These are phyloP conservation scores for Cecropterus lyciades DNA, from an alignment of 1,140 invertebrate species.

Conservation along the genomic window DNA sequence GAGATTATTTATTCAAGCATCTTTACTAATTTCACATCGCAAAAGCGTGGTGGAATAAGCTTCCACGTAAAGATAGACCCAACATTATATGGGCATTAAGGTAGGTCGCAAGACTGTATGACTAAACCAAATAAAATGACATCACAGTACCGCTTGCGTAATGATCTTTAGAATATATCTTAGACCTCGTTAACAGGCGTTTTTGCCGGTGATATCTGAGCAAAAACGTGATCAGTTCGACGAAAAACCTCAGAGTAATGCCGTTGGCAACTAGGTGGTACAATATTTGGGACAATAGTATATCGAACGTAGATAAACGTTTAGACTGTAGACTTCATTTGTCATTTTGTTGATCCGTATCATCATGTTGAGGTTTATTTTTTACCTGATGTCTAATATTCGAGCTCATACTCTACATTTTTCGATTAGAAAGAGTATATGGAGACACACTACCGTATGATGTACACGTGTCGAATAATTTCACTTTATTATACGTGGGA, in stretches of 20 bases:
- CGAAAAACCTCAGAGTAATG: slow-evolving; percentile 11
- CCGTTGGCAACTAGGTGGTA: slow-evolving; percentile 18
- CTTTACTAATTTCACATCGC: background rate
- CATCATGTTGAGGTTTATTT: too few relatives aligned
- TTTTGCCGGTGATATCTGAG: slow-evolving; percentile 2
- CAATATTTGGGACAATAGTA: slow-evolving; percentile 2
- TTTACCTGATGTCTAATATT: too few relatives aligned
- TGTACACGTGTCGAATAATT: too few relatives aligned
- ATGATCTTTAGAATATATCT: slow-evolving; percentile 38
- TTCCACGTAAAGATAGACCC: background rate
- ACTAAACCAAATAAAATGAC: slow-evolving; percentile 42
- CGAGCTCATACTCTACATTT: too few relatives aligned
- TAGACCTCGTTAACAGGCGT: slow-evolving; percentile 21
- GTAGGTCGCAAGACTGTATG: slow-evolving; percentile 44
- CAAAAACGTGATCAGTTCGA: slow-evolving; percentile 7
- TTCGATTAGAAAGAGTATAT: too few relatives aligned
- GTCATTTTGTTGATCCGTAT: too few relatives aligned
- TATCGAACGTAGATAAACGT: background rate
- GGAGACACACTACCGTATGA: too few relatives aligned
- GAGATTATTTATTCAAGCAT: too few relatives aligned
- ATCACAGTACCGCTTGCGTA: slow-evolving; percentile 39
- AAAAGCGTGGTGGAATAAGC: background rate
- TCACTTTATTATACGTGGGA: too few relatives aligned
- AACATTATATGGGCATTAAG: slow-evolving; percentile 35
- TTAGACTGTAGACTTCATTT: too few relatives aligned